These are phyloP conservation scores for Aradus depressus DNA, from an alignment of 2,888 invertebrate species.

Conservation along the genomic window DNA sequence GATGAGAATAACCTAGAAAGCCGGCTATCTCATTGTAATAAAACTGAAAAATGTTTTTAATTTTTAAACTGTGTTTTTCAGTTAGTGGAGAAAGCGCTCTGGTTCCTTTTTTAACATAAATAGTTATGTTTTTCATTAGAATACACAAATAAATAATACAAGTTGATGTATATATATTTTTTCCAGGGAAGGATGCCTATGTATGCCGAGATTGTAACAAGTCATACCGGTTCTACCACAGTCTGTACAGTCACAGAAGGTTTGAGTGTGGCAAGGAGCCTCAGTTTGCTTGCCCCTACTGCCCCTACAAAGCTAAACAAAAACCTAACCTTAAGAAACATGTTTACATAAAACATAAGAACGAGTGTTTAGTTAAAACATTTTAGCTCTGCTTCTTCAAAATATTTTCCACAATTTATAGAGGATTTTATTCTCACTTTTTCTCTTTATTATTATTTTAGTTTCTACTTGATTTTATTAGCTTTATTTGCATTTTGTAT, in stretches of 20 bases:
- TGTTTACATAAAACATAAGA: constrained; percentile 23
- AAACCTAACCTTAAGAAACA: constrained; percentile 27
- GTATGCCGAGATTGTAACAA: too few relatives aligned
- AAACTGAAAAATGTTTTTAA: too few relatives aligned
- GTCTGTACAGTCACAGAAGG: constrained; percentile 35
- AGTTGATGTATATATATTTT: too few relatives aligned
- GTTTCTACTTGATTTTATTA: not conserved
- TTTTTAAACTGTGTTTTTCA: too few relatives aligned
- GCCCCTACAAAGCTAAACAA: constrained; percentile 26
- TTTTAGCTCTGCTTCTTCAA: not conserved
- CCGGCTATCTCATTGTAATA: too few relatives aligned
- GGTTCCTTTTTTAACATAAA: too few relatives aligned
- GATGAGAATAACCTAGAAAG: too few relatives aligned
- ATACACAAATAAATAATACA: too few relatives aligned
- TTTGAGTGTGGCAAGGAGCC: constrained; percentile 38
- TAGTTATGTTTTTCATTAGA: too few relatives aligned
- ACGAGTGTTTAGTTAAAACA: not conserved
- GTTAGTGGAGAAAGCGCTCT: too few relatives aligned
- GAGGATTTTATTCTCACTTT: not conserved
- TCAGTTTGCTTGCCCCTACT: constrained; percentile 34
- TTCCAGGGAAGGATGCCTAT: too few relatives aligned
- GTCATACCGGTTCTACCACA: constrained; percentile 18
- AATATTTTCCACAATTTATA: not conserved
- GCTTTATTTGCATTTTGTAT: not conserved
- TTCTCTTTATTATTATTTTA: too few relatives aligned